Evolutionary conservation across 2,797 vertebrate species (phyloP), one percentile per base, ranked within the genome.

Genomic region (Pogoniulus pusillus): DNA sequence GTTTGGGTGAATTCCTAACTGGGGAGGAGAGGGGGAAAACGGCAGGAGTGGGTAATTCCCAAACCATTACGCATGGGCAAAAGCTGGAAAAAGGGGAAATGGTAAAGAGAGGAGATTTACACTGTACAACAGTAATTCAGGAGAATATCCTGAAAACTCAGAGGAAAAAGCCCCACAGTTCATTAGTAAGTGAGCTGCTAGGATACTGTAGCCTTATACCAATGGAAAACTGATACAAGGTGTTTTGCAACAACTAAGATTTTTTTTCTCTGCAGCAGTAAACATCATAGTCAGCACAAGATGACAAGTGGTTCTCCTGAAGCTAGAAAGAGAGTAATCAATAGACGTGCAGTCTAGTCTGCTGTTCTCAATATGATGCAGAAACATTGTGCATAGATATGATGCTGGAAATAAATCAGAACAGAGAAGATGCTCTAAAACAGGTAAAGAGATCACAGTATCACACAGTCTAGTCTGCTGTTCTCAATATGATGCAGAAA

Each of bases 291-390:
- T 75, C 84, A 87, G 70, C 95, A 90, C 79, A 93, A 94, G 89
- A 85, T 96, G 96, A 97, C 95, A 96, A 96, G 96, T 95, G 87
- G 74, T 91, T 96, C 97, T 95, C 94, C 70, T 69, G 95, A 95
- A 96, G 91, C 80, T 85, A 91, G 55, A 35, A 95, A 82, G 93
- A 93, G 66, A 93, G 71, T 89, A 96, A 94, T 96, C 93, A 93
- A 95, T 87, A 95, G 83, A 91, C 70, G 45, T 88, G 49, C 58
- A 93, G 89, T 73, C 76, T 69, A 63, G 83, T 72, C 57, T 83
- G 75, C 75, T 68, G 20, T 71, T 92, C 75, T 81, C n/a, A 68
- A 71, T 59, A 64, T 65, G 89, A 85, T 93, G 77, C 39, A 82
- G 91, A 96, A 96, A 87, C 64, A 74, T 57, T 90, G 63, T 82